These are phyloP conservation scores for Onthophagus sagittarius DNA, from an alignment of 2,888 invertebrate species.

Conservation along the genomic window DNA sequence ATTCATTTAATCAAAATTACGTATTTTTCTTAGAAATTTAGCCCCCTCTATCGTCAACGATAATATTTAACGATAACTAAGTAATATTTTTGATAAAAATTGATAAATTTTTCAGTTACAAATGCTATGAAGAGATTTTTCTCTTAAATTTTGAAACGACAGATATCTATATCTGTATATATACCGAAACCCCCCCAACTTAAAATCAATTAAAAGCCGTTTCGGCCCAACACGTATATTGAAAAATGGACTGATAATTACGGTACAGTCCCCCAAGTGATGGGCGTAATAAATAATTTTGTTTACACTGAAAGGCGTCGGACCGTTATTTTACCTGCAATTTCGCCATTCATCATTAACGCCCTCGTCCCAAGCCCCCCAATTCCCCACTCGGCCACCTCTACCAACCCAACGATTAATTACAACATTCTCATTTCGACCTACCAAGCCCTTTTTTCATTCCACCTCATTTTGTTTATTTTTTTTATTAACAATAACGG, in stretches of 20 bases:
- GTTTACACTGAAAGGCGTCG: slow-evolving; percentile 26
- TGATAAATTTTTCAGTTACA: too few species aligned
- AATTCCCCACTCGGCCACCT: not conserved
- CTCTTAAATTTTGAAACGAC: too few species aligned
- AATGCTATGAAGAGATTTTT: too few species aligned
- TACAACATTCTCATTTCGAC: not conserved
- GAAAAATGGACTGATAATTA: slow-evolving; percentile 26
- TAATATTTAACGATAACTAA: too few species aligned
- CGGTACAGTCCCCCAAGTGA: slow-evolving; percentile 19
- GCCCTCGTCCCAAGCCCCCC: slow-evolving; percentile 15
- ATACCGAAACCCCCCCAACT: not conserved
- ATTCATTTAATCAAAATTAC: too few species aligned
- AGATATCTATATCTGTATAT: too few species aligned
- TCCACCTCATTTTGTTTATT: not conserved
- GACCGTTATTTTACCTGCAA: slow-evolving; percentile 25
- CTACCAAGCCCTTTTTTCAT: slow-evolving; percentile 16
- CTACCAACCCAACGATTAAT: slow-evolving; percentile 14
- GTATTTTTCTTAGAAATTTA: too few species aligned
- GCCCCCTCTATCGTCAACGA: too few species aligned
- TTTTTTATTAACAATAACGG: too few species aligned
- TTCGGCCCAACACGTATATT: not conserved
- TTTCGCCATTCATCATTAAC: slow-evolving; percentile 25
- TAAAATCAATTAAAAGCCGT: slow-evolving; percentile 18
- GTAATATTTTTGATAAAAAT: too few species aligned
- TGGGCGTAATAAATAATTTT: slow-evolving; percentile 25